Base-by-base conservation (phyloP, 2,797 vertebrate genomes). In the Astyanax mexicanus region DNA sequence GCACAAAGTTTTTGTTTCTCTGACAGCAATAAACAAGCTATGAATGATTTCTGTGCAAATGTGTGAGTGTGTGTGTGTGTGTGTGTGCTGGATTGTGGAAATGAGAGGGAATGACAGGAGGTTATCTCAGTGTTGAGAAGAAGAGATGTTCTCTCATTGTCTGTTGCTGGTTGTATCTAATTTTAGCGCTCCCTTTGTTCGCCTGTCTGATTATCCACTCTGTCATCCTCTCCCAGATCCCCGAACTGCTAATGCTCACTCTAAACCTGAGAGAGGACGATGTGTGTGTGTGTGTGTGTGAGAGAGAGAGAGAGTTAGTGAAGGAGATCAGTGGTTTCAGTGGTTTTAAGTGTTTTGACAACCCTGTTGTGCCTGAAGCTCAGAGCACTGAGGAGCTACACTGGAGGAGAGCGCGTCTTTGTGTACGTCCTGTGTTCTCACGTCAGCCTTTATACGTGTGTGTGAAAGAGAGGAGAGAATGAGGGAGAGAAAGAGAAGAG, bases 121-220 rank as follows among this genome's bases (percentile, higher is more conserved):
- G 60, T 49, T 57, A 55, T 60, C 52, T 1, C 51, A 49, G 51
- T 64, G 72, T 2, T 35, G 52, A 67, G 32, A 35, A 19, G 61
- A 75, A 45, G 70, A 69, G 45, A 66, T 75, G 81, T 62, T 66
- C 51, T 75, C 64, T 67, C 76, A 64, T 74, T 69, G 29, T 57
- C 57, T 35, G 29, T 27, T 49, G 49, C 32, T 71, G 25, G 13
- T 55, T 47, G 66, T 52, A 72, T 32, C 76, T 69, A 79, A 49
- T 55, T 75, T 32, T 62, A 62, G 49, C 23, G 17, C 52, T 52
- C n/a, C 57, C 69, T 62, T 80, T 72, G 62, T 54, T 17, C 21
- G 61, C 67, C 47, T 54, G 65, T 64, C 62, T 74, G 66, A 83
- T 80, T 75, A 84, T 72, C 65, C 27, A 38, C 79, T 81, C 68